A percentile compares a stretch with the other conserved stretches of the same genome.
Evolutionary conservation across 2,113 vertebrate genomes (phyloP).

Genomic region (Otis tarda): DNA sequence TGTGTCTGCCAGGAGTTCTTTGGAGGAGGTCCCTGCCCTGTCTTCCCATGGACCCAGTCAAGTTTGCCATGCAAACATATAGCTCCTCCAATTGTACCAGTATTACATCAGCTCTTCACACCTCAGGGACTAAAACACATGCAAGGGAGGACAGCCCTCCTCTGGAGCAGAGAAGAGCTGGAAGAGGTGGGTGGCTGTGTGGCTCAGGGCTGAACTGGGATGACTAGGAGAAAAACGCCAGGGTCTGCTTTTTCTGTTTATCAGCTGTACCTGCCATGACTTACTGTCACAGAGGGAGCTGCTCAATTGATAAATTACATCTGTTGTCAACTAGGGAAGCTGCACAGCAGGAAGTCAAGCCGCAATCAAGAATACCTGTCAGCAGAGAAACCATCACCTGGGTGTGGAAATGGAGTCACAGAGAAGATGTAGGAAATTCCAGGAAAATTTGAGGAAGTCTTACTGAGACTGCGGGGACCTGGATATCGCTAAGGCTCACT

Average conservation of each 20-base stretch:
- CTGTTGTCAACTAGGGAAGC: background rate
- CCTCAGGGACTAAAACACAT: rapidly evolving
- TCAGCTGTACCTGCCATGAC: background rate
- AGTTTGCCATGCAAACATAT: rapidly evolving
- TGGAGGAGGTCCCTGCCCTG: background rate
- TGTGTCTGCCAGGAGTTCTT: background rate
- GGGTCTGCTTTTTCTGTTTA: background rate
- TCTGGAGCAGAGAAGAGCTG: background rate
- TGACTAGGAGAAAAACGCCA: rapidly evolving
- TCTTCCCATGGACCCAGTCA: background rate
- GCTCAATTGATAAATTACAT: background rate
- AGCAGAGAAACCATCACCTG: background rate
- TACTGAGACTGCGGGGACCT: background rate
- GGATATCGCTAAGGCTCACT: background rate
- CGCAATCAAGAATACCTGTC: background rate
- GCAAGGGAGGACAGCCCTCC: background rate
- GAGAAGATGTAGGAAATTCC: background rate
- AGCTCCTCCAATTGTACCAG: too few relatives aligned
- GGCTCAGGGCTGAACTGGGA: background rate
- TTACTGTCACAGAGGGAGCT: background rate
- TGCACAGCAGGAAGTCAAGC: background rate
- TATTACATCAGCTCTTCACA: background rate
- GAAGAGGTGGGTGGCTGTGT: background rate
- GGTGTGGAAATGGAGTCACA: background rate
- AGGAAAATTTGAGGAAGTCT: background rate